Evolutionary conservation across 2,888 invertebrate species (phyloP).

Genomic region (Ceratothoa steindachneri): DNA sequence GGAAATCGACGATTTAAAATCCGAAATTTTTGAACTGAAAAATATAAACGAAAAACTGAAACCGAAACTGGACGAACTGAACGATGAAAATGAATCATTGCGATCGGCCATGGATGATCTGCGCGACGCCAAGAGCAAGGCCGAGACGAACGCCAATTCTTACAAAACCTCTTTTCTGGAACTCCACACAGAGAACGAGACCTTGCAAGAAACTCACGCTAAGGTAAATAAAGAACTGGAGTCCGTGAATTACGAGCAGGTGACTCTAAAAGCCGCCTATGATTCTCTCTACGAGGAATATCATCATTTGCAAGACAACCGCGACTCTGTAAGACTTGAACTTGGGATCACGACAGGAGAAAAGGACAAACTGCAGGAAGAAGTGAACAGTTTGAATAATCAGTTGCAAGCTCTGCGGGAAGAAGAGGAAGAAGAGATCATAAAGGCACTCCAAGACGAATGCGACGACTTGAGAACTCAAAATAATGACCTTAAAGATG

Average conservation of each 20-base stretch:
- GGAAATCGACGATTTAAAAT: conserved; percentile 21
- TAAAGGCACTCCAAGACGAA: conserved; percentile 43
- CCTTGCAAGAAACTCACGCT: conserved; percentile 33
- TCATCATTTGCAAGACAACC: conserved; percentile 30
- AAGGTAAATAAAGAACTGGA: conserved; percentile 26
- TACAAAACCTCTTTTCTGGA: conserved; percentile 41
- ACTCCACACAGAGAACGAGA: conserved; percentile 34
- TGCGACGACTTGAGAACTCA: conserved; percentile 31
- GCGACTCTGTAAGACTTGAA: conserved; percentile 1
- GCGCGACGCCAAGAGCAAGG: conserved; percentile 27
- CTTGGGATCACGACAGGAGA: conserved; percentile 39
- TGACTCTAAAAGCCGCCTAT: conserved; percentile 38
- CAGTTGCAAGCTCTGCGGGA: conserved; percentile 39
- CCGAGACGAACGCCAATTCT: conserved; percentile 26
- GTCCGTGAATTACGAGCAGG: conserved; percentile 27
- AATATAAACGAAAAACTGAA: conserved; percentile 22
- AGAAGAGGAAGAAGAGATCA: conserved; percentile 42
- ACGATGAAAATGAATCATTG: conserved; percentile 25
- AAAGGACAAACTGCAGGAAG: conserved; percentile 35
- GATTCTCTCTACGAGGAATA: conserved; percentile 40
- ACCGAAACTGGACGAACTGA: conserved; percentile 22
- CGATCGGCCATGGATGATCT: conserved; percentile 25
- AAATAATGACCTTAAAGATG: conserved; percentile 39
- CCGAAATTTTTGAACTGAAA: conserved; percentile 29
- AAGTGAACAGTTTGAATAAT: conserved; percentile 38